Base-by-base conservation (phyloP, 2,888 invertebrate species). In the Campaea margaritaria region DNA sequence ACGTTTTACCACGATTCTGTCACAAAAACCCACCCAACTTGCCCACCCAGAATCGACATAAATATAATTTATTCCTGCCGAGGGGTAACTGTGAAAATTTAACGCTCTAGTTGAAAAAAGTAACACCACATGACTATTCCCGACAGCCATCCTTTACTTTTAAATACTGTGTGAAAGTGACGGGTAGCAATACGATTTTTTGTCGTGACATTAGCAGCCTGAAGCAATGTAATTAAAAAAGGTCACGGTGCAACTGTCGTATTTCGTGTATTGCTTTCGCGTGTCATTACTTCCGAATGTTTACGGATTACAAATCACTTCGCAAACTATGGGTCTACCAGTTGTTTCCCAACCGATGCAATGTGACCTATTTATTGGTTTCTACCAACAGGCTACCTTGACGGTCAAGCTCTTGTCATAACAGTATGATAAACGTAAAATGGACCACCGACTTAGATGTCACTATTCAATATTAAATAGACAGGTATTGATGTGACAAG, bases 31-130 rank as follows among this genome's bases (percentile, higher is more conserved):
- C 70, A 76, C 67, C 70, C 70, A 70, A 55, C 58, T 65, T 77
- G 91, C 81, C 91, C 91, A 91, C 91, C 91, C 91, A 84, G 88
- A 87, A 87, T 85, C 81, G 79, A 87, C 85, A 88, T 87, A 86
- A 88, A 89, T 78, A 81, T 91, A 89, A 91, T 88, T 90, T 90
- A 90, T 90, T 85, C 82, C 74, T 72, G 72, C 73, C 75, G 82
- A 85, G 84, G 88, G 89, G 87, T 87, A 84, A 83, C 86, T 86
- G 87, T 87, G 89, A 88, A 88, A 88, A 88, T 87, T 83, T 85
- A 83, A 87, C 83, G 84, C 82, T 78, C 68, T 75, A 74, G 78
- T 75, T 81, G 79, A 86, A 91, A 91, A 89, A 89, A 86, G 65
- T 82, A 74, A 82, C 82, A 86, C 85, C 89, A 87, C 76, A 86